Evolutionary conservation across 2,888 invertebrate species (phyloP).

Genomic region (Synanthedon tipuliformis): DNA sequence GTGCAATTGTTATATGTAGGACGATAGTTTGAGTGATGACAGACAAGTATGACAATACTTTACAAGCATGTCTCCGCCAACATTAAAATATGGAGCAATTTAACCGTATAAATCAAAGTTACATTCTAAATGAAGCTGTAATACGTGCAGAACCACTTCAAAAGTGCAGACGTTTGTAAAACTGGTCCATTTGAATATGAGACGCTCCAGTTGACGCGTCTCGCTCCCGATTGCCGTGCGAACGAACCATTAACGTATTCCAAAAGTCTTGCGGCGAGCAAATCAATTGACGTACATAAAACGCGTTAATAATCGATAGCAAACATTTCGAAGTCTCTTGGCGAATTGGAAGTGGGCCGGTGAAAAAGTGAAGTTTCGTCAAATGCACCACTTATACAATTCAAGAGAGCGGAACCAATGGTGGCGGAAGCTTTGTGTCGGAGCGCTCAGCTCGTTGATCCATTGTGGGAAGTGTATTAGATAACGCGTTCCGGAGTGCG

Average conservation of each 20-base stretch:
- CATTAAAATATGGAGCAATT: constrained; percentile 12
- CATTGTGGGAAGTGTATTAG: constrained; percentile 54
- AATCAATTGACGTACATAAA: constrained; percentile 42
- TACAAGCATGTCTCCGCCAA: background rate
- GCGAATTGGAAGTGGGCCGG: constrained; percentile 42
- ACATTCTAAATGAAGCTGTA: constrained; percentile 20
- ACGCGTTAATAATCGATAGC: constrained; percentile 44
- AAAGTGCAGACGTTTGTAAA: constrained; percentile 28
- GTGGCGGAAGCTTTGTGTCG: constrained; percentile 52
- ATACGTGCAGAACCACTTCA: constrained; percentile 30
- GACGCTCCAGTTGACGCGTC: constrained; percentile 56
- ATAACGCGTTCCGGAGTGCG: constrained; percentile 54
- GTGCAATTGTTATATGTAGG: too few relatives aligned
- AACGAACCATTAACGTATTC: constrained; percentile 43
- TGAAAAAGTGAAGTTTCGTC: constrained; percentile 65
- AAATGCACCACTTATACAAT: constrained; percentile 64
- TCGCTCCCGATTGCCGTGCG: constrained; percentile 63
- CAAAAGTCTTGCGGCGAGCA: constrained; percentile 36
- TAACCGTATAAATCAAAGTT: constrained; percentile 10
- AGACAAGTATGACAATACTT: background rate
- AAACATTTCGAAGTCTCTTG: constrained; percentile 40
- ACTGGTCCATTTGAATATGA: constrained; percentile 54
- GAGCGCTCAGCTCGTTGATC: constrained; percentile 34
- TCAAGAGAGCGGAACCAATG: constrained; percentile 66
- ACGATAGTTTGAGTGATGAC: background rate